A percentile compares a stretch with the other conserved stretches of the same genome.
Conservation (phyloP, 1,140 invertebrate species). For the Helicoverpa zea region DNA sequence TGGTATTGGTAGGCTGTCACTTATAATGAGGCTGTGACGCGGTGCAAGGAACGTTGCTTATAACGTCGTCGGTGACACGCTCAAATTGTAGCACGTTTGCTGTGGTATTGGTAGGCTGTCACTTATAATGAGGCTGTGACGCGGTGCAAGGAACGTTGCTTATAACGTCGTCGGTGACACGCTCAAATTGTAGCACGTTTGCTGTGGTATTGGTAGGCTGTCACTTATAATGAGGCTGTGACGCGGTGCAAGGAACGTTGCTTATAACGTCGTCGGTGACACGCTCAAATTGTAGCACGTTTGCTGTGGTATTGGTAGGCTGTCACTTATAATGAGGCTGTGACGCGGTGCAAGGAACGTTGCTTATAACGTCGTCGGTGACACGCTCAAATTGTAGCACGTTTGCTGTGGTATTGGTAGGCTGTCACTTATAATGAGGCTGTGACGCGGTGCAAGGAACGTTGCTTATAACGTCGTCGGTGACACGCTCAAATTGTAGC, state of each 20-base stretch:
- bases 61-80: not conserved
- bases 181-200: too few relatives aligned
- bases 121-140: not conserved
- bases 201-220: not conserved
- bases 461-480: not conserved
- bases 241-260: not conserved
- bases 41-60: not conserved
- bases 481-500: constrained; percentile 23
- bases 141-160: not conserved
- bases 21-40: not conserved
- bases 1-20: not conserved
- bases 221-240: not conserved
- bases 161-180: not conserved
- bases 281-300: too few relatives aligned
- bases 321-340: not conserved
- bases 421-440: not conserved
- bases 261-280: constrained; percentile 3
- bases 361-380: not conserved
- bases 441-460: not conserved
- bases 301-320: not conserved
- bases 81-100: too few relatives aligned
- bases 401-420: too few relatives aligned
- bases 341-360: not conserved
- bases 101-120: not conserved
- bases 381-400: constrained; percentile 19